phyloP scores from a whole-genome alignment of 2,888 invertebrate species.

The Sinelater perroti region DNA sequence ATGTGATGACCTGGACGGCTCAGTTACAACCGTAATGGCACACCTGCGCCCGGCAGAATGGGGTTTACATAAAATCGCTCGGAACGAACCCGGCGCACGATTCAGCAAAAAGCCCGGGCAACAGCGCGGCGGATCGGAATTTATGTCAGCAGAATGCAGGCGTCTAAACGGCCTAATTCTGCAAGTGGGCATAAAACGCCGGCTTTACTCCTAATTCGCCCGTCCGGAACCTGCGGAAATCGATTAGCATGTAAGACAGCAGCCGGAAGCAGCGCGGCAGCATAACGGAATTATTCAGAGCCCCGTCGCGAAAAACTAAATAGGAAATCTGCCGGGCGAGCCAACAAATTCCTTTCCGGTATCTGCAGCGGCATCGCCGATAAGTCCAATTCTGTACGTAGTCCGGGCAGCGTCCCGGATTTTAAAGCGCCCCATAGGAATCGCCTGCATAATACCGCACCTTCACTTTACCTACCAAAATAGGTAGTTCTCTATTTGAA shows the following conservation, averaged over 20 bases:
- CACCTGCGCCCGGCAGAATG: slow-evolving; percentile 38
- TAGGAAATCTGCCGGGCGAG: too few species aligned
- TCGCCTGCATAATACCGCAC: slow-evolving; percentile 43
- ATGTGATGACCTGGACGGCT: slow-evolving; percentile 42
- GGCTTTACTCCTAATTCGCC: too few species aligned
- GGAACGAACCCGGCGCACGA: slow-evolving; percentile 26
- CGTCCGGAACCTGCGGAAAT: too few species aligned
- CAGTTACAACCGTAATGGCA: slow-evolving; percentile 39
- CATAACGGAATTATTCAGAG: too few species aligned
- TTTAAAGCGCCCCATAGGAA: slow-evolving; percentile 40
- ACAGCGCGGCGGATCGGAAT: too few species aligned
- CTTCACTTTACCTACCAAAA: slow-evolving; percentile 42
- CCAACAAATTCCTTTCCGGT: not conserved
- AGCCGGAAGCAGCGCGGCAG: too few species aligned
- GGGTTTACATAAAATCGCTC: slow-evolving; percentile 34
- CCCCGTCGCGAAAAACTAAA: not conserved
- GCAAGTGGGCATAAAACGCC: too few species aligned
- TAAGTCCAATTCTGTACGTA: slow-evolving; percentile 11
- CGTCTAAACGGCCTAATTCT: too few species aligned
- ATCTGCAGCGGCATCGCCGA: slow-evolving; percentile 1
- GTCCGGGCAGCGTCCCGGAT: slow-evolving; percentile 29
- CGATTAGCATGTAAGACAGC: too few species aligned
- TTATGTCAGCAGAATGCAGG: too few species aligned
- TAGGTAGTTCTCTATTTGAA: slow-evolving; percentile 45
- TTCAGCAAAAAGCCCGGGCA: slow-evolving; percentile 15